Percentiles rank a stretch among this genome's conserved stretches.
Conservation (phyloP, 2,888 invertebrate genomes). For the Microdon myrmicae region DNA sequence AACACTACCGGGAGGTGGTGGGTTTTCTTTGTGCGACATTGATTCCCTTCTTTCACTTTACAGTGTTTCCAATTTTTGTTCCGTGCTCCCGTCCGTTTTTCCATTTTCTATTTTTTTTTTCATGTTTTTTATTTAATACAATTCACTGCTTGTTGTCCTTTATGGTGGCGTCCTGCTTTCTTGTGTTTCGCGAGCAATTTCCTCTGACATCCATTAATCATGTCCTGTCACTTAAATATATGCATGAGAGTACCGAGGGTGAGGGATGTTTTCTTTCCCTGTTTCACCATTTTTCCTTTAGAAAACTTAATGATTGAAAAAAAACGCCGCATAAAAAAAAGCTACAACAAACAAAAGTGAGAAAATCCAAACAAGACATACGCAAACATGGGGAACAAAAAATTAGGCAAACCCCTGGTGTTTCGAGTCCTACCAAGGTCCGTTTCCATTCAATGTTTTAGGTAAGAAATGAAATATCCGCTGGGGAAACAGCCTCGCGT, state of each 20-base stretch:
- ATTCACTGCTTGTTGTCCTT: constrained; percentile 52
- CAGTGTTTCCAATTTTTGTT: too few species aligned
- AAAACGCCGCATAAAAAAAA: too few species aligned
- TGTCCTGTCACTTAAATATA: constrained; percentile 66
- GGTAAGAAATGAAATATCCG: too few species aligned
- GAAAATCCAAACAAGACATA: too few species aligned
- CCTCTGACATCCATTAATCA: constrained; percentile 68
- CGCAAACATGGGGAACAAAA: too few species aligned
- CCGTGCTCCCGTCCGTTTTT: constrained; percentile 34
- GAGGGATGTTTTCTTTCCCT: constrained; percentile 36
- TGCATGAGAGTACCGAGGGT: constrained; percentile 55
- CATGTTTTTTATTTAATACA: constrained; percentile 22
- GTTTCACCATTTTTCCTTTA: constrained; percentile 16
- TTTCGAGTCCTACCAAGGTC: too few species aligned
- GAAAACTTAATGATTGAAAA: constrained; percentile 38
- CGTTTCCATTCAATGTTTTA: too few species aligned
- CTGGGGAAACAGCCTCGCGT: too few species aligned
- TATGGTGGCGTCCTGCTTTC: constrained; percentile 44
- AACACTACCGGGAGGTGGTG: constrained; percentile 13
- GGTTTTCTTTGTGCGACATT: constrained; percentile 51
- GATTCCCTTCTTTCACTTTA: constrained; percentile 54
- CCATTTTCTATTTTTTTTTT: constrained; percentile 11
- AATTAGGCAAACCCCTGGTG: too few species aligned
- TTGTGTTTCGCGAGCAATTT: constrained; percentile 55
- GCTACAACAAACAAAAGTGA: too few species aligned